Conservation (phyloP, 2,888 invertebrate genomes). For the Lathronympha strigana region DNA sequence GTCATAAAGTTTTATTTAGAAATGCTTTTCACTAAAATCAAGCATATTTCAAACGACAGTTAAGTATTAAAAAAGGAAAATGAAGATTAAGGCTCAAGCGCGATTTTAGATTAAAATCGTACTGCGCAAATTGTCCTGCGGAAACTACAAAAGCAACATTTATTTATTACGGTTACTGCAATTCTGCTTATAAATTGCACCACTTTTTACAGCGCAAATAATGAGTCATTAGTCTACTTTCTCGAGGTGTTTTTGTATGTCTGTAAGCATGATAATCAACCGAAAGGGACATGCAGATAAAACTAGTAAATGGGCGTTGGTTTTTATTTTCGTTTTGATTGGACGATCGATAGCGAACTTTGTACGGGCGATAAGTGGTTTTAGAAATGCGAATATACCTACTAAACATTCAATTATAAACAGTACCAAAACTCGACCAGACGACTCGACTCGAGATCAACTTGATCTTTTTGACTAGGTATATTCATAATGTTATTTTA, state of each 20-base stretch:
- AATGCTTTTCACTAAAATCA: too few relatives aligned
- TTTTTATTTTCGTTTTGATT: slow-evolving; percentile 15
- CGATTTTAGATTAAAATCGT: slow-evolving; percentile 6
- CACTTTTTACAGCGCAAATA: slow-evolving; percentile 24
- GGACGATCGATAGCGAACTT: slow-evolving; percentile 13
- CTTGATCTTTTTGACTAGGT: too few relatives aligned
- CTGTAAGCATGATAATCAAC: slow-evolving; percentile 12
- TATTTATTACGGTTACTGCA: slow-evolving; percentile 2
- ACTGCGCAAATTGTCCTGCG: slow-evolving; percentile 4
- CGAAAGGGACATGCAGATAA: slow-evolving; percentile 23
- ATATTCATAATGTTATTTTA: too few relatives aligned
- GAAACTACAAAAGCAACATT: not conserved
- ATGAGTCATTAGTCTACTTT: slow-evolving; percentile 24
- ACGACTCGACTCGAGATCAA: too few relatives aligned
- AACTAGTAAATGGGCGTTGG: slow-evolving; percentile 18
- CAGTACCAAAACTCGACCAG: too few relatives aligned
- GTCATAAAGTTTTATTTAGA: too few relatives aligned
- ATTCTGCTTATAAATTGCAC: slow-evolving; percentile 29
- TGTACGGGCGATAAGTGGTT: not conserved
- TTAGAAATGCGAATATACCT: not conserved
- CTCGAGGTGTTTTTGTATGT: slow-evolving; percentile 1
- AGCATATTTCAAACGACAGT: not conserved
- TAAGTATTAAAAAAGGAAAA: not conserved
- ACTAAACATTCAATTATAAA: too few relatives aligned
- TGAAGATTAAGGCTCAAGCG: not conserved